phyloP scores from a whole-genome alignment of 2,888 invertebrate genomes.

The Apoda limacodes region DNA sequence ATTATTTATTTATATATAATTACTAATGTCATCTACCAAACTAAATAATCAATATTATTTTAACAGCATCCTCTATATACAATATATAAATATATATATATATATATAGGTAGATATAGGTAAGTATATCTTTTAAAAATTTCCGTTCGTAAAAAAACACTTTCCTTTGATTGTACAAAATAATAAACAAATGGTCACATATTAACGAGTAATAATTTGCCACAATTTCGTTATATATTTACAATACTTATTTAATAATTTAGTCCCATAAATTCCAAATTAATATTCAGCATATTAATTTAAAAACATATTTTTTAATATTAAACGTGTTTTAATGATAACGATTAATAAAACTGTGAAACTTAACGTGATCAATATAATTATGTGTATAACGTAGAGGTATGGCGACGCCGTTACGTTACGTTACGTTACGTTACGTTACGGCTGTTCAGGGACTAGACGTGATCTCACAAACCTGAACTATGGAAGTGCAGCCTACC shows the following conservation, averaged over 20 bases:
- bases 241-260: conserved; percentile 59
- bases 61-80: conserved; percentile 68
- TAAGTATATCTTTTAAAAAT: no score
- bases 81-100: conserved; percentile 39
- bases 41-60: conserved; percentile 65
- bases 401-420: no score
- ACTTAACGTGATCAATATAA: conserved; percentile 38
- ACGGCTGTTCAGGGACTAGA: no score
- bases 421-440: no score
- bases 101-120: background rate
- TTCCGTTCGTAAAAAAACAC: no score
- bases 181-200: conserved; percentile 47
- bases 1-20: conserved; percentile 63
- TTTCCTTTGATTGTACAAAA: no score
- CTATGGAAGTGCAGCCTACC: no score
- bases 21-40: conserved; percentile 66
- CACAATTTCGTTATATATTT: conserved; percentile 63
- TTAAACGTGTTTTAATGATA: no score
- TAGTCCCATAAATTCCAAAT: conserved; percentile 66
- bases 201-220: conserved; percentile 64
- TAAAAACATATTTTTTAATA: no score
- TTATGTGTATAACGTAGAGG: no score
- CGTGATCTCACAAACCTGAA: no score
- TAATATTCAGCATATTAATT: no score
- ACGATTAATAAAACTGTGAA: conserved; percentile 50